Conservation (phyloP, 2,113 vertebrate genomes). For the Catharus minimus region DNA sequence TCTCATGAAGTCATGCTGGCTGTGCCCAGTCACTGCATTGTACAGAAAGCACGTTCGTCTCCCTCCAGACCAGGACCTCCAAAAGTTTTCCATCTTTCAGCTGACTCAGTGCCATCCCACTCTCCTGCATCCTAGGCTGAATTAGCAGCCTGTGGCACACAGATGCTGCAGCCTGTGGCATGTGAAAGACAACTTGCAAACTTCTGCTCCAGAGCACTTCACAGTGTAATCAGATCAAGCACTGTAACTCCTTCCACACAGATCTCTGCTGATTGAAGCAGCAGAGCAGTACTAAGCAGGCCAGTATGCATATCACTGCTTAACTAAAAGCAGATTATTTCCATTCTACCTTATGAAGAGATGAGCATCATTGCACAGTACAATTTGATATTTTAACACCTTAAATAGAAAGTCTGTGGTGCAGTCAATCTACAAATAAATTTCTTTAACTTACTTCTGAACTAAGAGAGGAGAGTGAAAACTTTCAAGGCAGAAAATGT, state of each 20-base stretch:
- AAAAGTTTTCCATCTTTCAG: background rate
- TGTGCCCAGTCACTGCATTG: accelerated
- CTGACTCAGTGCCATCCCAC: background rate
- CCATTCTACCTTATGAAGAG: background rate
- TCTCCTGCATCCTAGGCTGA: background rate
- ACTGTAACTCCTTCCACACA: background rate
- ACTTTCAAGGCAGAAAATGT: background rate
- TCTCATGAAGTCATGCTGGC: background rate
- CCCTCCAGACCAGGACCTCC: background rate
- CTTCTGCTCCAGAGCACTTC: background rate
- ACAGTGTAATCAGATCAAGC: background rate
- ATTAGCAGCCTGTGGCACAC: background rate
- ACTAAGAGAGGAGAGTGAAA: background rate
- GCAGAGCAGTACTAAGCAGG: background rate
- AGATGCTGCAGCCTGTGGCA: background rate
- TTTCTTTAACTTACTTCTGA: background rate
- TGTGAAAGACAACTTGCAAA: background rate
- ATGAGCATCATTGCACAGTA: background rate
- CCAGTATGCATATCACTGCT: background rate
- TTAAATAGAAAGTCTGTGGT: background rate
- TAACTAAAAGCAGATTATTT: background rate
- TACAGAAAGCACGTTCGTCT: accelerated
- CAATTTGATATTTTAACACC: background rate
- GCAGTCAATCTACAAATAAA: background rate
- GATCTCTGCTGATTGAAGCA: background rate